Conservation (phyloP, 2,113 vertebrate genomes). For the Stigmatopora nigra region DNA sequence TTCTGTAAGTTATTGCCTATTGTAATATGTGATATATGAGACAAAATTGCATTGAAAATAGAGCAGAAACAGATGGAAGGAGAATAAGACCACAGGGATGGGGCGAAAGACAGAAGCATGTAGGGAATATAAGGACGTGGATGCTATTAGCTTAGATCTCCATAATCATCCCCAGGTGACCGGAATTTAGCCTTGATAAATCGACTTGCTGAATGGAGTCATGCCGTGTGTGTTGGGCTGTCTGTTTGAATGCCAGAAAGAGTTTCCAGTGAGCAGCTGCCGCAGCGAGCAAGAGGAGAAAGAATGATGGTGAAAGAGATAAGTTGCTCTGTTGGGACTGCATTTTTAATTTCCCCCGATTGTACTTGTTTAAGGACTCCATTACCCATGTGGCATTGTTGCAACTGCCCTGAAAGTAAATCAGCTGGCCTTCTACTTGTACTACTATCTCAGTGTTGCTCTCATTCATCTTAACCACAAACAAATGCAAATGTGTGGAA, state of each 20-base stretch:
- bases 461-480: slow-evolving; percentile 57
- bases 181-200: slow-evolving; percentile 67
- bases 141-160: slow-evolving; percentile 63
- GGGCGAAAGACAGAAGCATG: slow-evolving; percentile 37
- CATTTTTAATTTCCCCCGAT: slow-evolving; percentile 66
- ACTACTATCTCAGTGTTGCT: slow-evolving; percentile 36
- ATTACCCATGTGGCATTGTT: slow-evolving; percentile 62
- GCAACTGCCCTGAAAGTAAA: slow-evolving; percentile 57
- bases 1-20: slow-evolving; percentile 44
- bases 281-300: slow-evolving; percentile 15
- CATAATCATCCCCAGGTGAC: slow-evolving; percentile 66
- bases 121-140: slow-evolving; percentile 55
- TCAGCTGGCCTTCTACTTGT: slow-evolving; percentile 57
- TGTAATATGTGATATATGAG: slow-evolving; percentile 51
- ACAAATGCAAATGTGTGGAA: slow-evolving; percentile 15
- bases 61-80: slow-evolving; percentile 44
- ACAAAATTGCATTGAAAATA: slow-evolving; percentile 18
- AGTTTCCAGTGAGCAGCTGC: slow-evolving; percentile 51
- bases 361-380: slow-evolving; percentile 66
- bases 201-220: slow-evolving; percentile 44
- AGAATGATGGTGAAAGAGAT: slow-evolving; percentile 44
- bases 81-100: slow-evolving; percentile 56
- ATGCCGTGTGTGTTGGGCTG: slow-evolving; percentile 18
- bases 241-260: slow-evolving; percentile 35
- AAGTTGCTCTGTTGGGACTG: slow-evolving; percentile 51